Conservation (phyloP, 2,888 invertebrate genomes). For the Drosophila kambysellisi region DNA sequence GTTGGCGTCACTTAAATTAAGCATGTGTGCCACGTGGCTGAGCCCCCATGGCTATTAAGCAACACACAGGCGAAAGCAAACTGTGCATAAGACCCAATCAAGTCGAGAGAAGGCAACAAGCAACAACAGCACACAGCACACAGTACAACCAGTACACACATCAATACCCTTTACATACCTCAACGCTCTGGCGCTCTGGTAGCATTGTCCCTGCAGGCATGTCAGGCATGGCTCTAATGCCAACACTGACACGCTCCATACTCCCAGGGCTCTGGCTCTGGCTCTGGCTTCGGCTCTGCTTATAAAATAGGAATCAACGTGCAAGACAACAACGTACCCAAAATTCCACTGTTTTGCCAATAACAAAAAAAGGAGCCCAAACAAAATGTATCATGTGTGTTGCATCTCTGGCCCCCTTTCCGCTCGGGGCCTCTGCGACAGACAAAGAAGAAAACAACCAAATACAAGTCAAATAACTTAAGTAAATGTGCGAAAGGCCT, state of each 20-base stretch:
- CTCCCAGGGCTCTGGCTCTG: constrained; percentile 44
- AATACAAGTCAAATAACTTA: constrained; percentile 73
- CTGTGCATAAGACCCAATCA: constrained; percentile 81
- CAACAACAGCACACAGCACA: constrained; percentile 15
- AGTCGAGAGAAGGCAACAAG: constrained; percentile 64
- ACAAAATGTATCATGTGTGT: constrained; percentile 42
- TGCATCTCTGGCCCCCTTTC: constrained; percentile 65
- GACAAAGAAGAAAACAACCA: constrained; percentile 22
- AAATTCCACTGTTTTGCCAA: constrained; percentile 64
- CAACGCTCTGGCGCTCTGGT: constrained; percentile 40
- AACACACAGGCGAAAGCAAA: constrained; percentile 57
- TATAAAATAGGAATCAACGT: constrained; percentile 58
- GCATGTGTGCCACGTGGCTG: constrained; percentile 73
- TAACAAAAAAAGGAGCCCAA: constrained; percentile 27
- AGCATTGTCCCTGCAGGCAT: constrained; percentile 77
- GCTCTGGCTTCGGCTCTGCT: constrained; percentile 3
- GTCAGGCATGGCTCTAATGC: constrained; percentile 76
- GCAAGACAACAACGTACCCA: constrained; percentile 48
- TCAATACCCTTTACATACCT: constrained; percentile 70
- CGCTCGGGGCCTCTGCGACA: constrained; percentile 65
- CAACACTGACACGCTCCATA: constrained; percentile 79
- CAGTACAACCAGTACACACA: constrained; percentile 40
- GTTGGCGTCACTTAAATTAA: constrained; percentile 67
- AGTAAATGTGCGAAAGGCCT: constrained; percentile 73
- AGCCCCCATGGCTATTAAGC: constrained; percentile 71